Percentiles rank a stretch among this genome's conserved stretches.
phyloP scores from a whole-genome alignment of 1,140 invertebrate genomes.

The Papilio polyxenes region DNA sequence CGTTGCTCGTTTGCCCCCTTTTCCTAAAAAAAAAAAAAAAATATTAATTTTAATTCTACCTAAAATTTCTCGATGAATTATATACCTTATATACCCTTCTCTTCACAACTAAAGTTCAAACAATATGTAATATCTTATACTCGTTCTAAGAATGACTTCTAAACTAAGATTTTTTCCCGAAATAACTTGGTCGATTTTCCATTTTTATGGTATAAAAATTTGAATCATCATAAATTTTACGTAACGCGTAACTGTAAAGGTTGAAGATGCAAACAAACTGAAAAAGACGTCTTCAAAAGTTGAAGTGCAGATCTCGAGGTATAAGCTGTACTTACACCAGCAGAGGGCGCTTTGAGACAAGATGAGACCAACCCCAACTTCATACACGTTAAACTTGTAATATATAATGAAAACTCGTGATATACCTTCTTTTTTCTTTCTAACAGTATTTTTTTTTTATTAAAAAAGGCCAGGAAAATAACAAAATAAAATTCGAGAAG shows the following conservation, averaged over 20 bases:
- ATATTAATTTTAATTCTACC: no score
- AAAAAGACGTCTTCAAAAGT: constrained; percentile 30
- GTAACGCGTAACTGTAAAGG: background rate
- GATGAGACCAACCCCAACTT: background rate
- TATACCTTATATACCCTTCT: no score
- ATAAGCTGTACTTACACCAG: constrained; percentile 13
- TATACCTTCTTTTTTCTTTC: no score
- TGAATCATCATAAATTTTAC: background rate
- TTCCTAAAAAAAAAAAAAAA: no score
- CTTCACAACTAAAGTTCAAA: background rate
- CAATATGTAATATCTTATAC: background rate
- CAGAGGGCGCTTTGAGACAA: constrained; percentile 19
- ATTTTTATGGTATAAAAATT: background rate
- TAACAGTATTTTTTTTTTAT: no score
- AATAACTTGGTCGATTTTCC: background rate
- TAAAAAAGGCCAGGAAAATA: background rate
- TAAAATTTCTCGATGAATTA: no score
- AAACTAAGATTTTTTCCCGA: background rate
- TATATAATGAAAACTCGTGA: background rate
- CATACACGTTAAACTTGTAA: background rate
- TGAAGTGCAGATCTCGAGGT: constrained; percentile 15
- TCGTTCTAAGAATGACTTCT: background rate
- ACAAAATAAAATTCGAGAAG: background rate
- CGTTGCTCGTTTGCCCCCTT: no score
- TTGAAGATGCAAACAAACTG: constrained; percentile 20